phyloP scores from a whole-genome alignment of 2,888 invertebrate genomes.

The Pediacus dermestoides region DNA sequence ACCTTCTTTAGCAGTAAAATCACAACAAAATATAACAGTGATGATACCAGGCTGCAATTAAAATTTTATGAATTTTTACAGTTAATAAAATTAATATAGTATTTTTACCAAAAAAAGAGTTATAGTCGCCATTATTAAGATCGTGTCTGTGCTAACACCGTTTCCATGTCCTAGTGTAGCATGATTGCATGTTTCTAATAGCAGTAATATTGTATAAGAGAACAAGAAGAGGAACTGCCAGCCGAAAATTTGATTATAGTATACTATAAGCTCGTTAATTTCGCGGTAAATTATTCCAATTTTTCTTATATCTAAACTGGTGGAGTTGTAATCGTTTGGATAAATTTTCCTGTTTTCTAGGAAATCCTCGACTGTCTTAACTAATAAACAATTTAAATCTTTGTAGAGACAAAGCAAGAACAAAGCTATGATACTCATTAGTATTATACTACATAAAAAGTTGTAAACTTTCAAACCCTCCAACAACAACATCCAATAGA shows the following conservation, averaged over 20 bases:
- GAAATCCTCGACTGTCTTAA: background rate
- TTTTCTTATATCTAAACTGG: background rate
- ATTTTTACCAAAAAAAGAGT: no score
- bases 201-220: background rate
- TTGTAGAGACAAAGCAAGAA: background rate
- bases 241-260: background rate
- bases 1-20: background rate
- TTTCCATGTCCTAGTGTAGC: no score
- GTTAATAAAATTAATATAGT: background rate
- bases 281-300: constrained; percentile 1
- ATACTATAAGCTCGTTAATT: background rate
- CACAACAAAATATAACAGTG: background rate
- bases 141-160: no score
- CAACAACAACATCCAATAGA: background rate
- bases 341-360: background rate
- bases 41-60: background rate
- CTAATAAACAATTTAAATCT: background rate
- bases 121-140: no score
- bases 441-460: background rate
- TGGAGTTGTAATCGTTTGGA: background rate
- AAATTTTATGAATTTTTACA: background rate
- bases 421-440: background rate
- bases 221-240: background rate
- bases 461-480: background rate
- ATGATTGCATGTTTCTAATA: background rate